Evolutionary conservation across 2,113 vertebrate genomes (phyloP), one percentile per base, ranked within the genome.

Genomic region (Pelecanus crispus): DNA sequence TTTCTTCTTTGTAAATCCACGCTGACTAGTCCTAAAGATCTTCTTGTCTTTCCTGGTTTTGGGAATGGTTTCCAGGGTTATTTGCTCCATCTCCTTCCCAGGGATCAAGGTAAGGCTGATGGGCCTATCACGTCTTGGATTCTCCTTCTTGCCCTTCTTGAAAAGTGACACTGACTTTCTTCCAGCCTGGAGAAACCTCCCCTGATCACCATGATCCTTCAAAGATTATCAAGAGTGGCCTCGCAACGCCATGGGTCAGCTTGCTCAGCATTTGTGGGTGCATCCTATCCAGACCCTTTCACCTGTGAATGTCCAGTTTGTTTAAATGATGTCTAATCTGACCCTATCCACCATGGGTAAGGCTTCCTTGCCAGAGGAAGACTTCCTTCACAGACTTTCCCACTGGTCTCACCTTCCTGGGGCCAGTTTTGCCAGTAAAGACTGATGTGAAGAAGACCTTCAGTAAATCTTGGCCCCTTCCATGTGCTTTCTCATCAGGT

Each of bases 101-200:
- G 16, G 25, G 50, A 65, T 55, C 44, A 61, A 26, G 7, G 24
- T 29, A 9, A 59, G 32, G 55, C 20, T 65, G 31, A 55, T 55
- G 15, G 15, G 17, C 13, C 24, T 45, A 29, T 53, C 0, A 0
- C 34, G 32, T 36, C 66, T 74, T 49, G 31, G n/a, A 26, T 58
- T 63, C 75, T 86, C 49, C 14, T 87, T 45, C 52, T 36, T 62
- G 28, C 8, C 15, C 31, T 28, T 53, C 36, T 72, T 47, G 29
- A 62, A 68, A 9, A 63, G 8, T 1, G 0, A 47, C 0, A 0
- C 11, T 44, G 31, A 4, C 17, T 74, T 73, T 82, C 59, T 65
- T 21, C 49, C 19, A 80, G n/a, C 7, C 40, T 59, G 28, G 44
- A 66, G 50, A 50, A 83, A 55, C 17, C 17, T 59, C 45, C 22